Conservation (phyloP, 2,113 vertebrate genomes). For the Ptychochromis oligacanthus region DNA sequence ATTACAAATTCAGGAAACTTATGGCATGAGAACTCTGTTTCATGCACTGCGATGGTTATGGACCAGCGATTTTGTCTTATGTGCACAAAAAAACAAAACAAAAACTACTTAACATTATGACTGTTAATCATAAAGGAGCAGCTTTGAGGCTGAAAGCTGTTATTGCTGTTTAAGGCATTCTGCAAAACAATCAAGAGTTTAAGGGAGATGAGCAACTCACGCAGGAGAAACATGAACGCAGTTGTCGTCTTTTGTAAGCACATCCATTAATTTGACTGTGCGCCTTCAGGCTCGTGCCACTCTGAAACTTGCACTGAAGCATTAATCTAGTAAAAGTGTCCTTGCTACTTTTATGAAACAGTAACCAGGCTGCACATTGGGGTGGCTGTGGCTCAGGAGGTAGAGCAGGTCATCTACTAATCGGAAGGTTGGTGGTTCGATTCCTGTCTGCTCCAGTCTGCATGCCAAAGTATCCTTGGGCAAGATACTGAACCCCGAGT, state of each 20-base stretch:
- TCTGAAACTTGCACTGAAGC: background rate
- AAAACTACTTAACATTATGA: background rate
- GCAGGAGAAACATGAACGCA: background rate
- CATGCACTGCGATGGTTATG: background rate
- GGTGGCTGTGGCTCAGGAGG: too few species aligned
- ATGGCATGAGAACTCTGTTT: background rate
- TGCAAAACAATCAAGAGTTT: background rate
- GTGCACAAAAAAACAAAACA: accelerated
- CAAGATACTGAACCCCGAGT: too few species aligned
- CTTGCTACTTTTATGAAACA: background rate
- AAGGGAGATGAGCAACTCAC: background rate
- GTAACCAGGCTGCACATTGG: background rate
- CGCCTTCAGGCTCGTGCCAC: background rate
- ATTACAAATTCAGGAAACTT: background rate
- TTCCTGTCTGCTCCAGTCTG: too few species aligned
- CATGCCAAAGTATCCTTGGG: too few species aligned
- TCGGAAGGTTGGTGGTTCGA: too few species aligned
- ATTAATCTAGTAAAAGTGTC: background rate
- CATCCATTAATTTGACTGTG: background rate
- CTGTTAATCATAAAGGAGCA: background rate
- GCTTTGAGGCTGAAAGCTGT: too few species aligned
- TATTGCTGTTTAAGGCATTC: background rate
- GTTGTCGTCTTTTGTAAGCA: background rate
- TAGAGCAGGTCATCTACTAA: too few species aligned
- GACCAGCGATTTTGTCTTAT: background rate